Evolutionary conservation across 2,113 vertebrate genomes (phyloP), one percentile per base, ranked within the genome.

Genomic region (Oenanthe oenanthe): DNA sequence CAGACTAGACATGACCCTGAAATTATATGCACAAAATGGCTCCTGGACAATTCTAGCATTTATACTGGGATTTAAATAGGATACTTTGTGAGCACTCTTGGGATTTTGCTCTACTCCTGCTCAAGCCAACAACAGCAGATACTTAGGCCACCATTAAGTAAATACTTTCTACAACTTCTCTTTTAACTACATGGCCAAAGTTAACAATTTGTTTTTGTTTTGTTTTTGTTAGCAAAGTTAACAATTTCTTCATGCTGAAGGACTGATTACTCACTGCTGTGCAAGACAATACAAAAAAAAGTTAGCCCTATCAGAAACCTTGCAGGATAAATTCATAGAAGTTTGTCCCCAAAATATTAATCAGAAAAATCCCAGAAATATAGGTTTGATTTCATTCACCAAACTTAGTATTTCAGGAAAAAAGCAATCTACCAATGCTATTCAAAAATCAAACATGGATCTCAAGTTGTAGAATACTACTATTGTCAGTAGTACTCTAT

Each of bases 381-480:
- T 3, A 13, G 17, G 15, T n/a, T 81, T 82, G 12, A 89, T 71
- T 87, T 89, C 15, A 74, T 40, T 10, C 38, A 78, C 7, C 5
- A 7, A 58, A 76, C 34, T 51, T 36, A 51, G 1, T 19, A 50
- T 81, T 54, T 67, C 47, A 61, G 70, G 22, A 67, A 93, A 81
- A 24, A 62, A 71, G 21, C 15, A 51, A 63, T 22, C 29, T 28
- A 68, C 5, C 12, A 47, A 68, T 28, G 34, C 18, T 10, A 47
- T 40, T 50, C 0, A 57, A 51, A 85, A 90, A 38, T 4, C 0
- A 2, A 89, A 62, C 5, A 13, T 0, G 8, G n/a, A 4, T 89
- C 18, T 80, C 29, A 60, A 43, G 12, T 25, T 80, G 8, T 22
- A 82, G 18, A 82, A 18, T 29, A 28, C 10, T 62, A 5, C 17